Base-by-base conservation (phyloP, 53 echinoderm and acorn worm genomes). In the Holothuria scabra region DNA sequence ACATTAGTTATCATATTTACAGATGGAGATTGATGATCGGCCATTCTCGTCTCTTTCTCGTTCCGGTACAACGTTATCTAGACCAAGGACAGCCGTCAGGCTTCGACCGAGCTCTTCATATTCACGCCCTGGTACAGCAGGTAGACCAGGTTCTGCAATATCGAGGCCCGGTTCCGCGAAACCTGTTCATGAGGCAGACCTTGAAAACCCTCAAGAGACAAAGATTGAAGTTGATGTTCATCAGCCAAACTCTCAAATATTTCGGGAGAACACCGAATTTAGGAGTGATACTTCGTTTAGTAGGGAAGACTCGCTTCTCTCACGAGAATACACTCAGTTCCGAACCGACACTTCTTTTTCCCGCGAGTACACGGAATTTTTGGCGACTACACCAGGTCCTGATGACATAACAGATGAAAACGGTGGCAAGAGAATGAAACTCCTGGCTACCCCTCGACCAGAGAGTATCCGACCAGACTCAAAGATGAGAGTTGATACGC, bases 381-480 rank as follows among this genome's bases (percentile, higher is more conserved):
- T 76, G 26, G 34, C 80, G 23, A 35, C 55, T 33, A 86, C 80
- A 21, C 62, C 81, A 28, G 21, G 81, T 38, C 65, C 57, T 13
- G 66, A 57, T 23, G 28, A 78, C 62, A 37, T 33, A 9, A 48
- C 48, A 1, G 76, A 48, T 30, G 76, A 25, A 55, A 48, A 56
- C 7, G 76, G 76, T 3, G 12, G 31, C 12, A 28, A 64, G 28
- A 46, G 76, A 18, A 1, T 76, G 55, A 76, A 46, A 22, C 55
- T 89, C 20, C 59, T 89, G 28, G 85, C 67, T 6, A 89, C 89
- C 29, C 89, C 89, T 28, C 29, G 89, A 70, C 89, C 89, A 22
- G 85, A 89, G 34, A 89, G 89, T 26, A 85, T 84, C 8, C 26
- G 89, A 19, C 85, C 85, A 4, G 85, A 85, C 12, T 66, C 85